Evolutionary conservation across 1,140 invertebrate species (phyloP), one percentile per base, ranked within the genome.

Genomic region (Drosophila nigrodunni): DNA sequence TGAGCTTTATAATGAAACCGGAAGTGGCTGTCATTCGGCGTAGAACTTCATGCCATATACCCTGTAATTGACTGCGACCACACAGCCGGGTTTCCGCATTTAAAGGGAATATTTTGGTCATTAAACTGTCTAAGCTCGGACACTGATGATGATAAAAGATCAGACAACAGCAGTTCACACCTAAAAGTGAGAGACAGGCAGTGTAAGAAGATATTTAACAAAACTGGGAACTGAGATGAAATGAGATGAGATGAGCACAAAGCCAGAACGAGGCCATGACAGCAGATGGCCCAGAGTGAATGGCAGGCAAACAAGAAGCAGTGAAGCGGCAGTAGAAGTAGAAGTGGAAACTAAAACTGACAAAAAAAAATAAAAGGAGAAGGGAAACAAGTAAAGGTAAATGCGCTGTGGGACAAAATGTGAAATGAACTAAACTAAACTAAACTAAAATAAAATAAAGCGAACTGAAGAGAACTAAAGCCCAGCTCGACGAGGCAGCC

Each of bases 71-170:
- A 4, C 18, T 11, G 18, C 64, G 73, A 79, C 43, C 57, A 80
- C 67, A 78, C 8, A 39, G 7, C 10, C 21, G 11, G n/a, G 10
- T 7, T 18, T 7, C 61, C 39, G 57, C 6, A n/a, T 39, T 8
- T 39, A 57, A 30, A 59, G 30, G 30, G 50, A 54, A 25, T 50
- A 41, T 15, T 30, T 59, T 55, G 61, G 46, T 71, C 64, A 82
- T 77, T 79, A 87, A 87, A 73, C 80, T 88, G 83, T 88, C 83
- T 77, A 72, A 68, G 68, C 71, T 73, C 54, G 72, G 76, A 79
- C 82, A 41, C 80, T 78, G 82, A 76, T 88, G 85, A 88, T 85
- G 83, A 65, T 65, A 55, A 88, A 89, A 89, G 85, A 88, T 89
- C 85, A 89, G 83, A 89, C 77, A 80, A 65, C 67, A 74, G 25